A percentile compares a stretch with the other conserved stretches of the same genome.
Conservation (phyloP, 2,113 vertebrate species). For the Morone saxatilis region DNA sequence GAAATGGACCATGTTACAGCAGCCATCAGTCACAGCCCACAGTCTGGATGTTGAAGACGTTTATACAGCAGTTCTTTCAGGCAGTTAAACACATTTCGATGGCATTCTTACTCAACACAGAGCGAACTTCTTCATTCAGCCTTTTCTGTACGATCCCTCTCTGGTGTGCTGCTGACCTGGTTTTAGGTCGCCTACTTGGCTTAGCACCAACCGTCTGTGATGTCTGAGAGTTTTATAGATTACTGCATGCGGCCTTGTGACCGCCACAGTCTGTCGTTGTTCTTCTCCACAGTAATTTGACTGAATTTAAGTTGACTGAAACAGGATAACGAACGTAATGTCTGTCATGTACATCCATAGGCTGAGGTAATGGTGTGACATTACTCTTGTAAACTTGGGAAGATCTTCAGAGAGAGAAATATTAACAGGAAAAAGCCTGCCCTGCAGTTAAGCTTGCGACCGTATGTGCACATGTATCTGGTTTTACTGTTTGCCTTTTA, state of each 20-base stretch:
- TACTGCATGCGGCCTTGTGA: not conserved
- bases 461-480: not conserved
- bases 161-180: slow-evolving; percentile 6
- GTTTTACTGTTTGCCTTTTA: not conserved
- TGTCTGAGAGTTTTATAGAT: not conserved
- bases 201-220: not conserved
- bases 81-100: no score
- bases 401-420: not conserved
- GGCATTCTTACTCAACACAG: not conserved
- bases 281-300: not conserved
- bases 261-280: not conserved
- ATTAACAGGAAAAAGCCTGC: not conserved
- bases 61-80: no score
- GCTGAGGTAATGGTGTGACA: not conserved
- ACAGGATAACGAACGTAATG: not conserved
- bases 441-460: no score
- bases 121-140: not conserved
- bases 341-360: not conserved
- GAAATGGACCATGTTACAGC: no score
- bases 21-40: no score
- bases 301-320: not conserved
- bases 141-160: not conserved
- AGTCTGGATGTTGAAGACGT: no score
- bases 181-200: not conserved
- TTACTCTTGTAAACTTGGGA: not conserved